These are phyloP conservation scores for Cabera pusaria DNA, from an alignment of 2,888 invertebrate genomes.

Conservation along the genomic window DNA sequence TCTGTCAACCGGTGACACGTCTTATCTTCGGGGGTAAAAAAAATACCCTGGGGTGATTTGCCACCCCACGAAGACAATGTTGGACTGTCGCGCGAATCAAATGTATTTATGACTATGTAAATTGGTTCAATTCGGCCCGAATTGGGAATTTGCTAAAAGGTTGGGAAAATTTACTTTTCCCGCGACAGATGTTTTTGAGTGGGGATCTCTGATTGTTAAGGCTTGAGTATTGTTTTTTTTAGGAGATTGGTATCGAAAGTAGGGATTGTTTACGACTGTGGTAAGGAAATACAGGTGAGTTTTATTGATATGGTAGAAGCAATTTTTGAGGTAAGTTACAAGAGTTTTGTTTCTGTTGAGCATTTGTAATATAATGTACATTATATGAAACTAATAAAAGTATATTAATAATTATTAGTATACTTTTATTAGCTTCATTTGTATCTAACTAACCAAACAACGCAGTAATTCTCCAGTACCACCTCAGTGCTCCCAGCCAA, in stretches of 20 bases:
- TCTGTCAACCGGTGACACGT: conserved; percentile 75
- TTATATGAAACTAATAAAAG: too few species aligned
- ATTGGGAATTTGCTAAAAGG: conserved; percentile 59
- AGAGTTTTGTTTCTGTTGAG: conserved; percentile 17
- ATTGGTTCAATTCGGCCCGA: conserved; percentile 65
- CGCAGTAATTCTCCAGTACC: too few species aligned
- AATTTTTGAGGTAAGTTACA: too few species aligned
- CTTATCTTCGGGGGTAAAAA: conserved; percentile 70
- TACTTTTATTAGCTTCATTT: too few species aligned
- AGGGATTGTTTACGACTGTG: too few species aligned
- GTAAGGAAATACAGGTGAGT: too few species aligned
- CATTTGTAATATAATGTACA: too few species aligned
- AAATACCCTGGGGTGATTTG: conserved; percentile 53
- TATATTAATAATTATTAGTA: too few species aligned
- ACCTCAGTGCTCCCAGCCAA: too few species aligned
- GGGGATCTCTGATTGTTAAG: conserved; percentile 41
- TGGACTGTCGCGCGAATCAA: conserved; percentile 48
- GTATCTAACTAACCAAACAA: too few species aligned
- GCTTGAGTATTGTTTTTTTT: conserved; percentile 34
- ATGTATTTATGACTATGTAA: conserved; percentile 83
- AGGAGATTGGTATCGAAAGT: conserved; percentile 5
- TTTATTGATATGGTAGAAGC: too few species aligned
- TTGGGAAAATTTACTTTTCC: conserved; percentile 48
- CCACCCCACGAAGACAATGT: conserved; percentile 49
- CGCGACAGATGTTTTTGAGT: conserved; percentile 53